Base-by-base conservation (phyloP, 2,113 vertebrate species). In the Morone chrysops region DNA sequence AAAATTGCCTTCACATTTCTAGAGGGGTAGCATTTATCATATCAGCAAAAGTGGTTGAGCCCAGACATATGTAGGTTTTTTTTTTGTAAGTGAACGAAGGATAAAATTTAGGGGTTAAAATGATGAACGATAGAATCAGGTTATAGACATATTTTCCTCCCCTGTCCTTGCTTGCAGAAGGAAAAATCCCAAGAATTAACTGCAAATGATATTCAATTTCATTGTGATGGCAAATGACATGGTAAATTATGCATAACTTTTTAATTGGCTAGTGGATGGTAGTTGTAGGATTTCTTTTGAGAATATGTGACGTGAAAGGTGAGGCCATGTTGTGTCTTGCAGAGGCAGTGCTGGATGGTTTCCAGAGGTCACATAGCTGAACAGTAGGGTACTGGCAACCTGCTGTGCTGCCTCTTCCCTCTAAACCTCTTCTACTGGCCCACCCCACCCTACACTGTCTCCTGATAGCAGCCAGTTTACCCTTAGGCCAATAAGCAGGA, bases 171-270 rank as follows among this genome's bases (percentile, higher is more conserved):
- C 87, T 84, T 76, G 72, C 38, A 47, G 68, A 74, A 63, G 81
- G 68, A 89, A 88, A 75, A 38, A 78, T 85, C 66, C 40, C 50
- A 69, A 75, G 85, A 90, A 87, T 90, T 81, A 82, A 89, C 83
- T 62, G 68, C 79, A 82, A 87, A 91, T 93, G 82, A 84, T 75
- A 83, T 87, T 90, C 83, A 89, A 80, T 93, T 91, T 91, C 84
- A 94, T 82, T 90, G 78, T 83, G 43, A 70, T 83, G 81, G 90
- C 80, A 92, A 94, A 94, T 92, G 78, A 88, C 86, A 89, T 87
- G 87, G 77, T 95, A 90, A 95, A 95, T 95, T 95, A 95, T 95
- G 93, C 91, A 95, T 92, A 75, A 80, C 86, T 90, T 94, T 94
- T 95, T 95, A 95, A 95, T 95, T 95, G 95, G 89, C 87, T 77